Evolutionary conservation across 2,888 invertebrate genomes (phyloP), one percentile per base, ranked within the genome.

Genomic region (Achlya flavicornis): DNA sequence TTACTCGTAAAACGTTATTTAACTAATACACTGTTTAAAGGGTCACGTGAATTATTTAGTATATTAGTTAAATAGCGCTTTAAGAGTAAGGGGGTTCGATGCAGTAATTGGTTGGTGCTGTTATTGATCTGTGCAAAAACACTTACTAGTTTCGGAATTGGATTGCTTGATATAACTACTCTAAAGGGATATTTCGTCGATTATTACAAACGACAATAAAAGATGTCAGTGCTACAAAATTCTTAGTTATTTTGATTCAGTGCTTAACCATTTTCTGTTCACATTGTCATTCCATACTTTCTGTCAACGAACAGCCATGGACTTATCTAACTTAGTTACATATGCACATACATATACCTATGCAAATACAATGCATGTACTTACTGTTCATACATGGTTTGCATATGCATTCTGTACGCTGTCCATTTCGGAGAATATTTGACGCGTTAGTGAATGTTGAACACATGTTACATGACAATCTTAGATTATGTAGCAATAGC

Each of bases 401-500:
- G 46, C 46, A 46, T 46, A 35, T 53, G 53, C 53, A 19, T 53
- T 8, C 14, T 53, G 0, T 19, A 19, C 53, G 8, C 16, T 8
- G 53, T 19, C 10, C 53, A 53, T 19, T 53, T 53, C 53, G n/a
- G 53, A 53, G 53, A 53, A 53, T 53, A 19, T 53, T 53, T 19
- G 53, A 16, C 4, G 16, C 16, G 48, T 48, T 16, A 16, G 16
- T 48, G 12, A 8, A 8, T 48, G n/a, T 48, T 48, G 43, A 43
- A 14, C 43, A 43, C 14, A 43, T 43, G 43, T 43, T 6, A 46
- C n/a, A 12, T n/a, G n/a, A 5, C 46, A n/a, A 4, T 12, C 41
- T 41, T 41, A 41, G 12, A 41, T 2, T 41, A 5, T 46, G n/a
- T n/a, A 5, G n/a, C 6, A n/a, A 14, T 43, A 14, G 3, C 14